Evolutionary conservation across 2,113 vertebrate species (phyloP), one percentile per base, ranked within the genome.

Genomic region (Formicarius rufipectus): DNA sequence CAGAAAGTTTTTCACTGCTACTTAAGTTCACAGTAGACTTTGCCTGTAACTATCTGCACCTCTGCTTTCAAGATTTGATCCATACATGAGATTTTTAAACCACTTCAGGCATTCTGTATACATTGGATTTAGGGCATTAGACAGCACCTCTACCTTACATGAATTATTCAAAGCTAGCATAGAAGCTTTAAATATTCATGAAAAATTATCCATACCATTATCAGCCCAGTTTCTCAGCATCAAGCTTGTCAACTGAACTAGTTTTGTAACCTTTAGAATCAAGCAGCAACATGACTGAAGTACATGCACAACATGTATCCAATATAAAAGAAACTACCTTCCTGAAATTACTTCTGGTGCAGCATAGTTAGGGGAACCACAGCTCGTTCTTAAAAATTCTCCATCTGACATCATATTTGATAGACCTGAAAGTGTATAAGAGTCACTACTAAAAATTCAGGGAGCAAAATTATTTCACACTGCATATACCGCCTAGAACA

Each of bases 401-500:
- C 99, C 99, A 90, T 99, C 99, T 79, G 99, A 99, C 99, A 99
- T 99, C 99, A 99, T 99, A 97, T 99, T 99, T 96, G 99, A 99
- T 89, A 99, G 98, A 97, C 99, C 99, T 99, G 97, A 87, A 98
- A 97, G 95, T 78, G 64, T 86, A 96, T 67, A 97, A 97, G 74
- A 96, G 84, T 56, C 96, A 91, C 71, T 79, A 91, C 73, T 98
- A 89, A 96, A 95, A 85, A 95, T 75, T 96, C 44, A 75, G 33
- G 58, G 11, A 64, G 33, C 12, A 93, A 94, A 82, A 39, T 63
- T 0, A 75, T 68, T 95, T 82, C 87, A 90, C 8, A 89, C 27
- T 71, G 18, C 28, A 84, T 58, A 83, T 13, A 49, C 10, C 28
- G 40, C 22, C 33, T 89, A 86, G 27, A 94, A 88, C 28, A 93